Evolutionary conservation across 2,888 invertebrate species (phyloP), one percentile per base, ranked within the genome.

Genomic region (Tupiocoris notatus): DNA sequence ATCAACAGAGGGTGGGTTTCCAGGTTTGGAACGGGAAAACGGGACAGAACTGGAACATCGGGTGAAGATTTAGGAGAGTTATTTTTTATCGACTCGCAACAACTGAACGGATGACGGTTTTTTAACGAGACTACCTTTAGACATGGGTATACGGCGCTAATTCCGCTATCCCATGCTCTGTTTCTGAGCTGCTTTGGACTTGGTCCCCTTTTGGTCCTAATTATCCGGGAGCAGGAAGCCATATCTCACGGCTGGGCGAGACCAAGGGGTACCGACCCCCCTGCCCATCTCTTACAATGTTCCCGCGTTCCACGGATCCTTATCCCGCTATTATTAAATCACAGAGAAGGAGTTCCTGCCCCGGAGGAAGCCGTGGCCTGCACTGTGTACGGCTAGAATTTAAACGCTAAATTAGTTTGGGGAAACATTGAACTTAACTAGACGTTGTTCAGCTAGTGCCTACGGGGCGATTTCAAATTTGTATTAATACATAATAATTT

Each of bases 161-260:
- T 39, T 39, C 39, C 39, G 39, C 39, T 39, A 39, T 12, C 6
- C 39, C 39, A 3, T 39, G n/a, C n/a, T n/a, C n/a, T n/a, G n/a
- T n/a, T n/a, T n/a, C n/a, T n/a, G n/a, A n/a, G n/a, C n/a, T 39
- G 6, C 39, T 39, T 39, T 39, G 39, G 39, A 39, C 39, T 39
- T 12, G 39, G 39, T 39, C 39, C 39, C 39, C 39, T 39, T 39
- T 39, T 39, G 39, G 16, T 59, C 75, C 75, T 75, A 75, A 75
- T 75, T 75, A 75, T 75, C 75, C 66, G 58, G 66, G 75, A 65
- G 75, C 75, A 75, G 75, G 75, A 75, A 75, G 61, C 75, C 66
- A 75, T 75, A 75, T 75, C 66, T 75, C 66, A 75, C 75, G 75
- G 66, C 23, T 58, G 65, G 58, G 74, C 65, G n/a, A n/a, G 39